Percentiles rank a stretch among this genome's conserved stretches.
phyloP scores from a whole-genome alignment of 2,888 invertebrate genomes.

The Baccha elongata region DNA sequence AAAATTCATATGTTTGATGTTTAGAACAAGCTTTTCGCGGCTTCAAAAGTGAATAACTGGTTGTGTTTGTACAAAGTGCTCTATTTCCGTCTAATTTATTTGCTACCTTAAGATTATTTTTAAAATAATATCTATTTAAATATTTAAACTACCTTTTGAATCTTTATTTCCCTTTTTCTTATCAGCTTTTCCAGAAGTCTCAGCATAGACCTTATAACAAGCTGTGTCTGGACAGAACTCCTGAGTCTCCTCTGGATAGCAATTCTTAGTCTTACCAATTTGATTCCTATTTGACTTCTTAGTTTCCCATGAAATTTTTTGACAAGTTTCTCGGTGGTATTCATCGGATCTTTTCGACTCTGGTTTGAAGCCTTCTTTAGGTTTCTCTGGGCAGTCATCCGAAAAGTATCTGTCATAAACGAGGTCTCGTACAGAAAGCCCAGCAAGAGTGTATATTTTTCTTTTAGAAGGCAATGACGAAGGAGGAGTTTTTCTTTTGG shows the following conservation, averaged over 20 bases:
- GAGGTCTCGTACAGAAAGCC: not conserved
- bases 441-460: conserved; percentile 14
- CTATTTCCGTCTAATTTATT: conserved; percentile 25
- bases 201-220: conserved; percentile 27
- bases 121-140: too few species aligned
- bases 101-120: conserved; percentile 44
- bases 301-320: conserved; percentile 29
- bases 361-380: not conserved
- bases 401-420: conserved; percentile 5
- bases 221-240: conserved; percentile 43
- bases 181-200: conserved; percentile 1
- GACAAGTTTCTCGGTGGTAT: conserved; percentile 21
- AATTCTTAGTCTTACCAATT: conserved; percentile 1
- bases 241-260: conserved; percentile 24
- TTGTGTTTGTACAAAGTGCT: conserved; percentile 14
- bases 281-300: not conserved
- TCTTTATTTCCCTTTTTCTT: conserved; percentile 13
- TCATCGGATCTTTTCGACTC: conserved; percentile 1
- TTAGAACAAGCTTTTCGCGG: too few species aligned
- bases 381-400: conserved; percentile 1
- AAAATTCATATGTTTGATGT: not conserved
- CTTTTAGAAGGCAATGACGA: not conserved
- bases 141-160: conserved; percentile 13
- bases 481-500: not conserved
- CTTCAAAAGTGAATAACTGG: too few species aligned